Conservation (phyloP, 2,888 invertebrate species). For the Morpho deidamia region DNA sequence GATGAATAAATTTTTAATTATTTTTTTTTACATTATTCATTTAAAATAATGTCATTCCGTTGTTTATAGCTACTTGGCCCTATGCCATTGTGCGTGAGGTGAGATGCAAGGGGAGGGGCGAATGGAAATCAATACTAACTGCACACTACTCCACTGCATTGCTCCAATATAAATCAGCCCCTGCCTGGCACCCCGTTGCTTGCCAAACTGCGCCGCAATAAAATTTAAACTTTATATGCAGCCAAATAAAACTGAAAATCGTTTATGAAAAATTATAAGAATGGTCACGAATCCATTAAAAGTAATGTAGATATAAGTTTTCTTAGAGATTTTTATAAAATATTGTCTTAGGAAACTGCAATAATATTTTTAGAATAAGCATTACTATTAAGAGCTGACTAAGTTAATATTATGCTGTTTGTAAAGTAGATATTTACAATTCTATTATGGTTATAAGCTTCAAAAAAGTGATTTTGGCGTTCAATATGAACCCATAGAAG, state of each 20-base stretch:
- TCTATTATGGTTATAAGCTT: no score
- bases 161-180: slow-evolving; percentile 76
- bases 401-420: no score
- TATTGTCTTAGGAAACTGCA: slow-evolving; percentile 29
- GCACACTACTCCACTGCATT: slow-evolving; percentile 75
- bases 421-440: no score
- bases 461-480: no score
- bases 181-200: slow-evolving; percentile 56
- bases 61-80: slow-evolving; percentile 48
- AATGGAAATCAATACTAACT: slow-evolving; percentile 79
- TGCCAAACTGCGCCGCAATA: slow-evolving; percentile 48
- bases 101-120: slow-evolving; percentile 58
- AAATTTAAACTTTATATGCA: slow-evolving; percentile 34
- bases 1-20: not conserved
- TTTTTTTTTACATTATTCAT: not conserved
- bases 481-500: no score
- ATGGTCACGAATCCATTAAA: slow-evolving; percentile 51
- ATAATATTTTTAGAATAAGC: slow-evolving; percentile 21
- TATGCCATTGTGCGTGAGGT: slow-evolving; percentile 72
- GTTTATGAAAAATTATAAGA: slow-evolving; percentile 29
- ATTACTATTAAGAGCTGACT: slow-evolving; percentile 4
- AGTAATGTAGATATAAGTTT: slow-evolving; percentile 39
- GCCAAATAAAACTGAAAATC: slow-evolving; percentile 27
- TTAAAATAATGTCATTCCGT: slow-evolving; percentile 26
- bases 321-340: slow-evolving; percentile 41